Percentiles rank a stretch among this genome's conserved stretches.
Evolutionary conservation across 2,113 vertebrate genomes (phyloP).

Genomic region (Sebastes schlegelii): DNA sequence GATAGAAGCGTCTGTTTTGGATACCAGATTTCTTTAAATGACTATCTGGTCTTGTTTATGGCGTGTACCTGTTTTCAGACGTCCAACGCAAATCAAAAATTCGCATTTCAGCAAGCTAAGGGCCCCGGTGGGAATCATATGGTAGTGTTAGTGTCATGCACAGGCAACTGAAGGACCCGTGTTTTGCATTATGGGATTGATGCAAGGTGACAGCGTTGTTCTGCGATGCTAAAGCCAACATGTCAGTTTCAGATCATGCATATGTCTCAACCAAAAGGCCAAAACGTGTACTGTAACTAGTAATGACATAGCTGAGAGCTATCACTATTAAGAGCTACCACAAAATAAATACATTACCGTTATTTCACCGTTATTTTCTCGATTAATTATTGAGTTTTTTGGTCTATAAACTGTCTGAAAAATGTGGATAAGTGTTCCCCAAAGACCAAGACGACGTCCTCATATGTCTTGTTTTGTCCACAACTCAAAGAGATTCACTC

Average conservation of each 20-base stretch:
- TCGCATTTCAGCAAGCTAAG: conserved; percentile 15
- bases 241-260: not conserved
- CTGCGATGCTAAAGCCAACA: not conserved
- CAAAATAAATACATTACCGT: not conserved
- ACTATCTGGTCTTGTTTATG: conserved; percentile 42
- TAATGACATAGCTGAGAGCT: not conserved
- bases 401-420: too few relatives aligned
- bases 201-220: conserved; percentile 8
- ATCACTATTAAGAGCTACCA: not conserved
- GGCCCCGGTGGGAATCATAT: conserved; percentile 8
- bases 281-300: not conserved
- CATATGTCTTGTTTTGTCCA: too few relatives aligned
- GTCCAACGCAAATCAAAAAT: conserved; percentile 19
- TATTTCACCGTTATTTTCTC: too few relatives aligned
- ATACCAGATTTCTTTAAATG: conserved; percentile 37
- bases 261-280: not conserved
- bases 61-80: conserved; percentile 58
- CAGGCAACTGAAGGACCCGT: not conserved
- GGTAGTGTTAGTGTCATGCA: conserved; percentile 17
- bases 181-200: conserved; percentile 17
- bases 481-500: too few relatives aligned
- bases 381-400: too few relatives aligned
- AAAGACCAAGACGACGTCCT: too few relatives aligned
- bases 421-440: too few relatives aligned
- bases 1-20: conserved; percentile 5